Evolutionary conservation across 2,797 vertebrate genomes (phyloP), one percentile per base, ranked within the genome.

Genomic region (Nannoperca australis): DNA sequence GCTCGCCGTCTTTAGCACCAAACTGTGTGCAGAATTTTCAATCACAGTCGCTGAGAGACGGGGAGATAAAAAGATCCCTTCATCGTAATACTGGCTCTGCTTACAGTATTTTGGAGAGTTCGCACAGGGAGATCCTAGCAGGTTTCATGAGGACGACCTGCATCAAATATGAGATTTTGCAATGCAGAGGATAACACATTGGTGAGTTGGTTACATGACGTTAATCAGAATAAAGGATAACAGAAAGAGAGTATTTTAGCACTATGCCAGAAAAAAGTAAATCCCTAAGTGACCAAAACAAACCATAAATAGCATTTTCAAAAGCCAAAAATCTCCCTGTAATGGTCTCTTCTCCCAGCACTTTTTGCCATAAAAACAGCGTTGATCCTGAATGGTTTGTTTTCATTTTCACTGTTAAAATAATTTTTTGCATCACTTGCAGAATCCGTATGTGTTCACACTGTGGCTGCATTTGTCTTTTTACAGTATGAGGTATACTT

Each of bases 391-490:
- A 58, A 53, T 1, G 0, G n/a, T 69, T 38, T 59, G 40, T 32
- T 66, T 75, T 73, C 27, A 68, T 66, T 72, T 58, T 63, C 22
- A 30, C 13, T 20, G 24, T 47, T 22, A 80, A 78, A 61, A 63
- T 18, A 68, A 24, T 15, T 45, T 53, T 38, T 56, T 14, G 40
- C 64, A 20, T 60, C n/a, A 34, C 45, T 65, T 27, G 24, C 71
- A 68, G 61, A 69, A 62, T 75, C 56, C 70, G 54, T 75, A 73
- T 70, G 24, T 70, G 65, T 55, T 62, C 78, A 42, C 27, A n/a
- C 36, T 40, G 27, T 24, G 70, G 18, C 54, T 61, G 66, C 54
- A 15, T 74, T 86, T 76, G 64, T 69, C 32, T 70, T 73, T 68
- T 59, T 66, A 27, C 50, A 42, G n/a, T 47, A 38, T 4, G 50